Percentiles rank a stretch among this genome's conserved stretches.
phyloP scores from a whole-genome alignment of 2,888 invertebrate genomes.

The Mycogona germanica region DNA sequence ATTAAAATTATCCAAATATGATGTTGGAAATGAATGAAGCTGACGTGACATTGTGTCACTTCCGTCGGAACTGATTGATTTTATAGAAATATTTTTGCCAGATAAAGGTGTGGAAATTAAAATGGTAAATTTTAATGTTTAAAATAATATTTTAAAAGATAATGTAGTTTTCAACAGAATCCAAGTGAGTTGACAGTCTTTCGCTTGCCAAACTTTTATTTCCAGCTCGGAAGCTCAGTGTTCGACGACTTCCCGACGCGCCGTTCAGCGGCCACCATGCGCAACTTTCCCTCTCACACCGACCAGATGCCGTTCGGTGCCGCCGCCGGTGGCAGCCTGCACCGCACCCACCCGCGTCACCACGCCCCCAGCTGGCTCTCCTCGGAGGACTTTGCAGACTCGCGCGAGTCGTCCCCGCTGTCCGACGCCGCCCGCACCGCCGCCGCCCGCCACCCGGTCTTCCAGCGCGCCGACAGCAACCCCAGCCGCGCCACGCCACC shows the following conservation, averaged over 20 bases:
- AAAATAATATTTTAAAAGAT: too few relatives aligned
- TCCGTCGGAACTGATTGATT: too few relatives aligned
- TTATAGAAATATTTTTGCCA: too few relatives aligned
- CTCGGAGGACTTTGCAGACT: neutral
- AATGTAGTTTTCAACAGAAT: neutral
- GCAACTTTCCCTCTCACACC: neutral
- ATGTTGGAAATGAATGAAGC: too few relatives aligned
- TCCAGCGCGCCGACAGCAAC: constrained; percentile 13
- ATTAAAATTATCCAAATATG: too few relatives aligned
- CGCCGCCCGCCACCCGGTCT: constrained; percentile 1
- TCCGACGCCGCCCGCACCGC: constrained; percentile 2
- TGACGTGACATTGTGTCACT: too few relatives aligned
- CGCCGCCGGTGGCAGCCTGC: too few relatives aligned
- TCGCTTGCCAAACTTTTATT: neutral
- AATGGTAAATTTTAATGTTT: too few relatives aligned
- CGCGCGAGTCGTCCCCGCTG: neutral
- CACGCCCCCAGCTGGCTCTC: neutral
- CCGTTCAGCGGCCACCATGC: neutral
- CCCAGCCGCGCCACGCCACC: constrained; percentile 13
- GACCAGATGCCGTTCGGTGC: constrained; percentile 1
- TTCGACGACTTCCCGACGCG: constrained; percentile 9
- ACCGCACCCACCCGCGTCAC: constrained; percentile 6
- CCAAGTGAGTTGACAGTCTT: neutral
- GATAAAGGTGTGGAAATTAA: too few relatives aligned
- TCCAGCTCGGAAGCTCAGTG: constrained; percentile 6